Evolutionary conservation across 1,140 invertebrate genomes (phyloP), one percentile per base, ranked within the genome.

Genomic region (Teleopsis dalmanni): DNA sequence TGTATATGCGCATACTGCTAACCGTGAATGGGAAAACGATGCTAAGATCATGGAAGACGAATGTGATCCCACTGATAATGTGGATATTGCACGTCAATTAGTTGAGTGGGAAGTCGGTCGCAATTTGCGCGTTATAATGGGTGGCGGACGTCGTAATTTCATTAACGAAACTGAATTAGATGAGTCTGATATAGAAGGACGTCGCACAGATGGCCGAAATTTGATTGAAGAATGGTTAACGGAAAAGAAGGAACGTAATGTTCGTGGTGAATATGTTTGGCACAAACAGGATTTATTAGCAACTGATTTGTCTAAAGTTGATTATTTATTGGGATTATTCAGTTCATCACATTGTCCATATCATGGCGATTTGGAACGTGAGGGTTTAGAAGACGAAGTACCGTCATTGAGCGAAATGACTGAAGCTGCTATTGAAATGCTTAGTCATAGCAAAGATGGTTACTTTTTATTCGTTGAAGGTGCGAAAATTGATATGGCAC

Each of bases 321-420:
- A 69, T 25, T 70, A 60, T 51, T 48, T 76, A 8, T 46, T 76
- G 9, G 75, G 75, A 3, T 57, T 76, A 2, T 76, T 76, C 36
- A 60, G 71, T 6, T 54, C 56, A 18, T 69, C 71, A 10, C 75
- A 76, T 51, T 70, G 74, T 61, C 70, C 71, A 5, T 75, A 74
- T 43, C 61, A 75, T 52, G 43, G 72, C 46, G 54, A 74, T 63
- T 73, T 3, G 70, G 82, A 81, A 58, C 75, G 34, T 29, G 71
- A 83, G 69, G 82, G 70, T 56, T 65, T 51, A 81, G 81, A 58
- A 75, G 34, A 48, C 70, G 83, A 65, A 48, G 81, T 58, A 75
- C 85, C 85, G 1, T 81, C 84, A 4, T 66, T 90, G 2, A 73
- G 72, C 3, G 81, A 88, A 62, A 87, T 90, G 84, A 83, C 81